These are phyloP conservation scores for Phrynocephalus vlangalii DNA, from an alignment of 2,797 vertebrate species.

Conservation along the genomic window DNA sequence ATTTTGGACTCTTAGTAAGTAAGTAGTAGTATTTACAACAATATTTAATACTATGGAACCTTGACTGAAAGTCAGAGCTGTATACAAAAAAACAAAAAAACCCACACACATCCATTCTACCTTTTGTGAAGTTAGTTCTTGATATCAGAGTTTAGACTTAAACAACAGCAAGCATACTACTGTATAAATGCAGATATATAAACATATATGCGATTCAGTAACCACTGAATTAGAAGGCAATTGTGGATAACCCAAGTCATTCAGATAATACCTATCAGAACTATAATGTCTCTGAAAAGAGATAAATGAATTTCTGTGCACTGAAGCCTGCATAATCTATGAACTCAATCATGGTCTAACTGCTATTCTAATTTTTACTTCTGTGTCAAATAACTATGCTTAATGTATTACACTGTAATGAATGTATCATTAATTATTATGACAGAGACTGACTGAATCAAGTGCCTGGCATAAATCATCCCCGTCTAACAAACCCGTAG, in stretches of 20 bases:
- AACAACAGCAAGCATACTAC: background rate
- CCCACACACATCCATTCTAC: too few species aligned
- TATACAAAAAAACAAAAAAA: background rate
- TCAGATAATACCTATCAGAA: conserved; percentile 6
- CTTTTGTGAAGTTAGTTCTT: background rate
- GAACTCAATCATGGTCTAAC: background rate
- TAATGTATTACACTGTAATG: conserved; percentile 27
- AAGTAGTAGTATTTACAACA: background rate
- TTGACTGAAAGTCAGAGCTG: background rate
- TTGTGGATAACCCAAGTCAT: conserved; percentile 20
- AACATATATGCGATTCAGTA: conserved; percentile 9
- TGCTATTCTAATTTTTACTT: conserved; percentile 29
- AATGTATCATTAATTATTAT: conserved; percentile 22
- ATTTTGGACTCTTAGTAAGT: background rate
- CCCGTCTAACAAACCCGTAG: background rate
- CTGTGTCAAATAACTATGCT: conserved; percentile 26
- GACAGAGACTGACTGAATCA: conserved; percentile 17
- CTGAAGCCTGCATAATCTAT: conserved; percentile 31
- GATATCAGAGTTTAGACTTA: background rate
- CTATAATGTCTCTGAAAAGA: conserved; percentile 19
- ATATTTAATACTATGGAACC: background rate
- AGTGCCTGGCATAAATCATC: conserved; percentile 41
- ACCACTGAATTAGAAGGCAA: conserved; percentile 38
- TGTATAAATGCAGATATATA: conserved; percentile 31
- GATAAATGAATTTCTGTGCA: conserved; percentile 41